Conservation (phyloP, 37 sponge, comb jelly and placozoan genomes). For the Axinella damicornis region DNA sequence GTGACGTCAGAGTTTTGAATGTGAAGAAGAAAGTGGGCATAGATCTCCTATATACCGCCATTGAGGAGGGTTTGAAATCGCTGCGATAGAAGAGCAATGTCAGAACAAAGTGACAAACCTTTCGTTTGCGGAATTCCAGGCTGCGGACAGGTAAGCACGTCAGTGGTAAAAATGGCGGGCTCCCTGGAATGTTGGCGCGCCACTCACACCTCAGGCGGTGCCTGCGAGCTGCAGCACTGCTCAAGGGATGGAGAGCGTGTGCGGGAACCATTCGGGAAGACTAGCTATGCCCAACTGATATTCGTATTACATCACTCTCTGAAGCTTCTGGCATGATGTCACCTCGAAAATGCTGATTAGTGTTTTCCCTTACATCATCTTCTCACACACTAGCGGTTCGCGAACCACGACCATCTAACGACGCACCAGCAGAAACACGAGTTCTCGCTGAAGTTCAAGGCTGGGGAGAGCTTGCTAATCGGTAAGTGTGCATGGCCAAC, state of each 20-base stretch:
- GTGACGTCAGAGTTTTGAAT: neutral
- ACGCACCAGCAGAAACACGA: conserved; percentile 82
- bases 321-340: neutral
- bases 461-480: conserved; percentile 22
- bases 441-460: conserved; percentile 71
- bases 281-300: neutral
- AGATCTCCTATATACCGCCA: too few relatives aligned
- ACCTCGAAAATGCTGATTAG: neutral
- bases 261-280: too few relatives aligned
- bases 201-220: too few relatives aligned
- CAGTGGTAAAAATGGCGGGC: neutral
- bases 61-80: too few relatives aligned
- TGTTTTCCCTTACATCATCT: neutral
- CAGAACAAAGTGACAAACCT: conserved; percentile 77
- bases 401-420: conserved; percentile 81
- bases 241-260: too few relatives aligned
- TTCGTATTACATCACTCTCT: neutral
- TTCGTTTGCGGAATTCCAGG: conserved; percentile 70
- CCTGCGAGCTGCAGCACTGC: too few relatives aligned
- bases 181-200: neutral
- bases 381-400: conserved; percentile 58
- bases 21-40: too few relatives aligned
- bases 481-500: conserved; percentile 28
- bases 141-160: conserved; percentile 81
- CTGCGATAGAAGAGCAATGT: too few relatives aligned